phyloP scores from a whole-genome alignment of 2,888 invertebrate genomes.

The Sepiola atlantica region DNA sequence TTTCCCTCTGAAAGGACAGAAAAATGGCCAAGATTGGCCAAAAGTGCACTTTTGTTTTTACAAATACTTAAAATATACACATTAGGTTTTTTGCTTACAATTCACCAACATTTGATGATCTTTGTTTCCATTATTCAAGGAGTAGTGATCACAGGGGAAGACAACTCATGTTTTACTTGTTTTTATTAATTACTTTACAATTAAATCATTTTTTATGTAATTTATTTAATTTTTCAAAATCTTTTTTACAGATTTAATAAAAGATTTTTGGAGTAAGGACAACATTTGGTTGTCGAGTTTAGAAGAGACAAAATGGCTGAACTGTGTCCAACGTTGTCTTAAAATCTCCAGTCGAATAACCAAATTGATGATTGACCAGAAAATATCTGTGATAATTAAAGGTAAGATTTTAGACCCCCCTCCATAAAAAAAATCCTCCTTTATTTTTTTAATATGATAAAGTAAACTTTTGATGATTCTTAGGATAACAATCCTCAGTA shows the following conservation, averaged over 20 bases:
- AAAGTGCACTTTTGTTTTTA: no score
- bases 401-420: constrained; percentile 77
- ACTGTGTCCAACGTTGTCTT: constrained; percentile 86
- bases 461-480: background rate
- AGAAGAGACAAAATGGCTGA: constrained; percentile 85
- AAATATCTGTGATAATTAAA: constrained; percentile 88
- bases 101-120: no score
- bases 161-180: no score
- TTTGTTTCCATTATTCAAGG: background rate
- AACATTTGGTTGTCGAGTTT: constrained; percentile 76
- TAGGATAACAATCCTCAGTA: background rate
- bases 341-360: constrained; percentile 84
- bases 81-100: no score
- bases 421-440: background rate
- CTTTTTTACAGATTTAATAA: constrained; percentile 62
- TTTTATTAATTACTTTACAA: no score
- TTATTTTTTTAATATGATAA: background rate
- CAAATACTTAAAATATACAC: no score
- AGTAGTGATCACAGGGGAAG: no score
- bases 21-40: no score
- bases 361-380: constrained; percentile 76
- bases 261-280: constrained; percentile 71
- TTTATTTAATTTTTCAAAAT: background rate
- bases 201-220: background rate
- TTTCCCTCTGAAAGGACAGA: no score